Evolutionary conservation across 2,797 vertebrate genomes (phyloP).

Genomic region (Cryptoprocta ferox): DNA sequence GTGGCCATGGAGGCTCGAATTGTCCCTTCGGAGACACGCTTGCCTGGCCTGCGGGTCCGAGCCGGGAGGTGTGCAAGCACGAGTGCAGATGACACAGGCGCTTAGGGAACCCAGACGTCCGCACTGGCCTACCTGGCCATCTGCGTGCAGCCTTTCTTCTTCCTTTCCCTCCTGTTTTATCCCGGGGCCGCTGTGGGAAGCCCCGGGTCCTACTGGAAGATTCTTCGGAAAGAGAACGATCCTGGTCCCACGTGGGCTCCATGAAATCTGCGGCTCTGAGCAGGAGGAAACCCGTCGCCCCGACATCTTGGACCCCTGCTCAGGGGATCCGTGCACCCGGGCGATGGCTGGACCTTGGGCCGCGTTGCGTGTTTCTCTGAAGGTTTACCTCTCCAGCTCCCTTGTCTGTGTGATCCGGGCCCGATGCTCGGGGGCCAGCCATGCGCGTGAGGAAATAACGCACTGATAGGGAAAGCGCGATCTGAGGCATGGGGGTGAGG

Average conservation of each 20-base stretch:
- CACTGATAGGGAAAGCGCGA: too few relatives aligned
- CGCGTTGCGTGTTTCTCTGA: rapidly evolving
- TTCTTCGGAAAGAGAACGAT: constrained; percentile 3
- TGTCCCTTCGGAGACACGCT: rapidly evolving
- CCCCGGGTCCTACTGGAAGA: constrained; percentile 28
- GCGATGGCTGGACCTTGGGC: rapidly evolving
- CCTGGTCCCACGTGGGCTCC: too few relatives aligned
- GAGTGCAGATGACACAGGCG: rapidly evolving
- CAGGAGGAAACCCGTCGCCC: not conserved
- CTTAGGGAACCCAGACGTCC: rapidly evolving
- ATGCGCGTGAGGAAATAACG: rapidly evolving
- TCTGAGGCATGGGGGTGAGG: not conserved
- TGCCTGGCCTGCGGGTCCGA: rapidly evolving
- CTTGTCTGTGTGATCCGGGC: rapidly evolving
- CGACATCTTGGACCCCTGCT: not conserved
- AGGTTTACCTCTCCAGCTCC: rapidly evolving
- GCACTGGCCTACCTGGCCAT: constrained; percentile 79
- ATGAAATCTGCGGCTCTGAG: not conserved
- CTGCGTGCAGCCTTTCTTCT: constrained; percentile 77
- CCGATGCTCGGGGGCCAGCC: not conserved
- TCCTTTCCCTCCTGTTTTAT: constrained; percentile 45
- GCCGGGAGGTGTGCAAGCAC: rapidly evolving
- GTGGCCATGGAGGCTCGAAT: rapidly evolving
- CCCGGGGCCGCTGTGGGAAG: constrained; percentile 31
- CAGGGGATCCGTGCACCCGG: not conserved